Conservation (phyloP, 2,888 invertebrate species). For the Atethmia centrago region DNA sequence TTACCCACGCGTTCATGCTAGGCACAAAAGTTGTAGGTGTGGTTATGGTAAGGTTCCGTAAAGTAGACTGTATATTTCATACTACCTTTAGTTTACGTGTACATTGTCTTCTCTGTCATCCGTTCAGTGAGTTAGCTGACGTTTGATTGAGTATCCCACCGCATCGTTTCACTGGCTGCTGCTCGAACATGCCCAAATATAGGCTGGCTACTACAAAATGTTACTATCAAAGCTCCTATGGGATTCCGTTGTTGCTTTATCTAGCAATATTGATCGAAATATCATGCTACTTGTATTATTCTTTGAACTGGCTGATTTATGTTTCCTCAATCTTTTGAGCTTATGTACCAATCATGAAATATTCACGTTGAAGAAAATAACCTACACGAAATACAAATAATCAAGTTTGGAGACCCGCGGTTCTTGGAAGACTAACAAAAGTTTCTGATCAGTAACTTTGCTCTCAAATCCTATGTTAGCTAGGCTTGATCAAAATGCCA, state of each 20-base stretch:
- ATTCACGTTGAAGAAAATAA: not conserved
- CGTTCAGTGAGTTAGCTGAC: conserved; percentile 31
- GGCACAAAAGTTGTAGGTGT: not conserved
- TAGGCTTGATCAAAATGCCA: not conserved
- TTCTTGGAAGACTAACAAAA: conserved; percentile 21
- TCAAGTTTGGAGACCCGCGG: not conserved
- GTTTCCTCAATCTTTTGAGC: not conserved
- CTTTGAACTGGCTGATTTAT: conserved; percentile 5
- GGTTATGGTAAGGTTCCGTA: not conserved
- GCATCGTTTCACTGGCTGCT: conserved; percentile 23
- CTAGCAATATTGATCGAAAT: conserved; percentile 14
- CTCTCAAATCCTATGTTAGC: not conserved
- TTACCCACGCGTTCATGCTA: no score
- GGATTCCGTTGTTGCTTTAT: conserved; percentile 2
- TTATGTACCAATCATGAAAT: not conserved
- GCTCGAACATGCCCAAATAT: conserved; percentile 16
- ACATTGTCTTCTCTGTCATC: conserved; percentile 8
- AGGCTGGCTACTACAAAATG: conserved; percentile 15
- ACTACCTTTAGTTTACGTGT: not conserved
- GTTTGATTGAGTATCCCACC: conserved; percentile 49
- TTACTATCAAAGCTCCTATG: conserved; percentile 8
- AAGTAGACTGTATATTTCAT: not conserved
- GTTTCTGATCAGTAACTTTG: conserved; percentile 30
- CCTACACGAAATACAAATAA: not conserved
- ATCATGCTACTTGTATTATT: not conserved